phyloP scores from a whole-genome alignment of 2,797 vertebrate genomes.

The Hafferia zeledoni region DNA sequence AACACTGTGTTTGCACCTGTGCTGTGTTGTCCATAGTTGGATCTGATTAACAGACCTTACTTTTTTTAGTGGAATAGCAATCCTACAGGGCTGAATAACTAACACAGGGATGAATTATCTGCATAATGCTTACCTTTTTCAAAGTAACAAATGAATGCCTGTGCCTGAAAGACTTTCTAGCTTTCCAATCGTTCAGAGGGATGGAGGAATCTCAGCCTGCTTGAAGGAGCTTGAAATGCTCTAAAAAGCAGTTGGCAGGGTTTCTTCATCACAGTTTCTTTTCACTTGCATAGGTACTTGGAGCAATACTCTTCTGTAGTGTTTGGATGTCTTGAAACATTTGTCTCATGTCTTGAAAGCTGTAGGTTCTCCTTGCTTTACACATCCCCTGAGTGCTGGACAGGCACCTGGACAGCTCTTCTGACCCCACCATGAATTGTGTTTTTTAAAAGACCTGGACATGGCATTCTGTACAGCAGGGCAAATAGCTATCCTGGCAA shows the following conservation, averaged over 20 bases:
- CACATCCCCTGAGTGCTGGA: rapidly evolving
- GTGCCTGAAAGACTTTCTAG: neutral
- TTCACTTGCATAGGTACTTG: neutral
- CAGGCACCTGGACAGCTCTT: neutral
- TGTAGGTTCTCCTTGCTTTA: neutral
- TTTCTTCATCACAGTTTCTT: neutral
- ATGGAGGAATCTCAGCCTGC: neutral
- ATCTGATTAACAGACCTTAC: neutral
- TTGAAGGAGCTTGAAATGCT: neutral
- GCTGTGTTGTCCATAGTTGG: neutral
- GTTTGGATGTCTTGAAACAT: neutral
- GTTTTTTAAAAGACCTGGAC: neutral
- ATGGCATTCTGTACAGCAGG: neutral
- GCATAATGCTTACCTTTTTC: neutral
- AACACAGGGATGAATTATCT: neutral
- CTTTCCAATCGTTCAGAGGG: neutral
- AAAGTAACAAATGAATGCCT: neutral
- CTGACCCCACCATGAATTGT: rapidly evolving
- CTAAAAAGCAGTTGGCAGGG: neutral
- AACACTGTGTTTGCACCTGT: neutral
- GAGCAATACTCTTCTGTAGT: neutral
- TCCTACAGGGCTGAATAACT: neutral
- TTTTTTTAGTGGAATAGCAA: neutral
- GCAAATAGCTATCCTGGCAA: neutral
- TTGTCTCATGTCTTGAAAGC: neutral